A percentile compares a stretch with the other conserved stretches of the same genome.
phyloP scores from a whole-genome alignment of 1,140 invertebrate species.

The Coptotermes formosanus region DNA sequence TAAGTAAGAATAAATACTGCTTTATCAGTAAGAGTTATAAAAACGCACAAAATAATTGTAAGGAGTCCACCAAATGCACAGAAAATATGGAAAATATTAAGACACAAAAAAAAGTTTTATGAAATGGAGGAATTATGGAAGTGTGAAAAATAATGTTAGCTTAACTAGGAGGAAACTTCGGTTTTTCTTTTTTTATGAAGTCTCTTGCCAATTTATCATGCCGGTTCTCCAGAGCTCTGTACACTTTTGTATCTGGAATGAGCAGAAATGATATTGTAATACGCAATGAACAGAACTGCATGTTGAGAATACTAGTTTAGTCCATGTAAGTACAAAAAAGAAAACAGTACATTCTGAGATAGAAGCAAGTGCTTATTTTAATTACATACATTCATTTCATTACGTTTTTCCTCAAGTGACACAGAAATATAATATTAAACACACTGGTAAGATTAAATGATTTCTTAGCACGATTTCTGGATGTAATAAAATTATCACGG shows the following conservation, averaged over 20 bases:
- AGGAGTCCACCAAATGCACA: too few species aligned
- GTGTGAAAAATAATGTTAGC: background rate
- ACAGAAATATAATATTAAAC: too few species aligned
- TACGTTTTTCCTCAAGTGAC: too few species aligned
- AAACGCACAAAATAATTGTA: background rate
- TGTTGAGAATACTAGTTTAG: background rate
- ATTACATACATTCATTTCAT: background rate
- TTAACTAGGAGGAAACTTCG: conserved; percentile 48
- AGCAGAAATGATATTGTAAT: conserved; percentile 37
- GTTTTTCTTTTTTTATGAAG: conserved; percentile 80
- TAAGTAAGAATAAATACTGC: background rate
- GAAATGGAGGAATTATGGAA: background rate
- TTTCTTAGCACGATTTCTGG: too few species aligned
- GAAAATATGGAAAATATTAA: too few species aligned
- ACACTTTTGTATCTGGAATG: conserved; percentile 69
- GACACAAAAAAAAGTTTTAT: too few species aligned
- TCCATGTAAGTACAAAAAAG: background rate
- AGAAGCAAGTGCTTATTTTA: conserved; percentile 32
- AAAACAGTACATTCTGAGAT: background rate
- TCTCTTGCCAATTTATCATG: conserved; percentile 87
- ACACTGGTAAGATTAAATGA: too few species aligned
- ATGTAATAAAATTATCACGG: too few species aligned
- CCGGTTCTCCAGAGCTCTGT: conserved; percentile 77
- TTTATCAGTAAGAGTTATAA: background rate
- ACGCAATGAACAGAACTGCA: background rate